These are phyloP conservation scores for Eilema sororculum DNA, from an alignment of 2,888 invertebrate genomes.

Conservation along the genomic window DNA sequence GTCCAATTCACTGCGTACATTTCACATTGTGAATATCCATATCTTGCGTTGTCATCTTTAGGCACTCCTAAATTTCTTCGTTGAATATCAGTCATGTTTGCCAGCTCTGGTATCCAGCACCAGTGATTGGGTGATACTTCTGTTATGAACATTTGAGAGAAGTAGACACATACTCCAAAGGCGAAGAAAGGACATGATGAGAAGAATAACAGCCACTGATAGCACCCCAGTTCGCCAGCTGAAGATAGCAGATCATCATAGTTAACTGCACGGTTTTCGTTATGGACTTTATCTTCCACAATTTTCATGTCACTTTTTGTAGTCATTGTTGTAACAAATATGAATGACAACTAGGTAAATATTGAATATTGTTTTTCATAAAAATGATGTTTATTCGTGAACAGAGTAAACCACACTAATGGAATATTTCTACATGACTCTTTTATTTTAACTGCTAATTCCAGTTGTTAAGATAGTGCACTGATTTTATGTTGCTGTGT, in stretches of 20 bases:
- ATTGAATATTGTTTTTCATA: background rate
- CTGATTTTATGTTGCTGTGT: constrained; percentile 6
- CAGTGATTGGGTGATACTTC: constrained; percentile 65
- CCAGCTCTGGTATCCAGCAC: constrained; percentile 64
- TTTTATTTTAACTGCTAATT: background rate
- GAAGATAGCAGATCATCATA: constrained; percentile 63
- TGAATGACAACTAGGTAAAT: background rate
- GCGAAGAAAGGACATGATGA: constrained; percentile 62
- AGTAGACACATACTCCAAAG: constrained; percentile 62
- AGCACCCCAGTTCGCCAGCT: constrained; percentile 64
- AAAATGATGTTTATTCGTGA: background rate
- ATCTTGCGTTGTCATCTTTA: constrained; percentile 52
- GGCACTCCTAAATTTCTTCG: constrained; percentile 62
- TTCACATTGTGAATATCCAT: constrained; percentile 66
- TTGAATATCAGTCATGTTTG: constrained; percentile 59
- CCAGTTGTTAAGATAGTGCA: background rate
- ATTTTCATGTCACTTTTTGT: constrained; percentile 19
- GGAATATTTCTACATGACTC: background rate
- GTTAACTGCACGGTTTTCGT: constrained; percentile 46
- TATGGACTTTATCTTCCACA: constrained; percentile 31
- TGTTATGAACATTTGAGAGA: constrained; percentile 63
- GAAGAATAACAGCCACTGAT: constrained; percentile 60
- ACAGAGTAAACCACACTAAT: background rate
- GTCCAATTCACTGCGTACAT: constrained; percentile 69
- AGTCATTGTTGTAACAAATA: constrained; percentile 31